phyloP scores from a whole-genome alignment of 2,797 vertebrate genomes.

The Eupleurogrammus muticus region DNA sequence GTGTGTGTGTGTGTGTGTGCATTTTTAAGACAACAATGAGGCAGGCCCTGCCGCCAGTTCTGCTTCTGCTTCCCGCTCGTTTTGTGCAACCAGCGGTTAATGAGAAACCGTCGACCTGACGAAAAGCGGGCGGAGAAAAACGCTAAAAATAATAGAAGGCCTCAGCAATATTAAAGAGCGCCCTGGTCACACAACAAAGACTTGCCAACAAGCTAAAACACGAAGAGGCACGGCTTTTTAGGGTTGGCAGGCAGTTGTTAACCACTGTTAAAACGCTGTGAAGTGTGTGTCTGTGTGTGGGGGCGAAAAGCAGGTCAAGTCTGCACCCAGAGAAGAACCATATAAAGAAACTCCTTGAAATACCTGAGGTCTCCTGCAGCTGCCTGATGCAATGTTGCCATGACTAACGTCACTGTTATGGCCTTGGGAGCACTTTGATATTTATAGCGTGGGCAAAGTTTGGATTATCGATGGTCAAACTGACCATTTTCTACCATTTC shows the following conservation, averaged over 20 bases:
- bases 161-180: background rate
- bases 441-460: constrained; percentile 4
- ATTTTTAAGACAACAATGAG: background rate
- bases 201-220: constrained; percentile 27
- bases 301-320: constrained; percentile 34
- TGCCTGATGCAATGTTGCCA: constrained; percentile 71
- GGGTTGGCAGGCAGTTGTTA: constrained; percentile 52
- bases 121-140: background rate
- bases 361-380: constrained; percentile 45
- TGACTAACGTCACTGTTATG: background rate
- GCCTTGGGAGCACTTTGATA: background rate
- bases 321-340: constrained; percentile 3
- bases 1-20: background rate
- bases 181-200: constrained; percentile 17
- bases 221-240: constrained; percentile 1
- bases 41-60: background rate
- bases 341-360: constrained; percentile 55
- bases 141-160: too few species aligned
- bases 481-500: background rate
- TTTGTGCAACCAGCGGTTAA: background rate
- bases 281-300: constrained; percentile 40
- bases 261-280: constrained; percentile 24
- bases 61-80: constrained; percentile 5
- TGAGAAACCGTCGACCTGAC: background rate
- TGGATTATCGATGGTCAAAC: background rate